A percentile compares a stretch with the other conserved stretches of the same genome.
Conservation (phyloP, 2,113 vertebrate species). For the Gavialis gangeticus region DNA sequence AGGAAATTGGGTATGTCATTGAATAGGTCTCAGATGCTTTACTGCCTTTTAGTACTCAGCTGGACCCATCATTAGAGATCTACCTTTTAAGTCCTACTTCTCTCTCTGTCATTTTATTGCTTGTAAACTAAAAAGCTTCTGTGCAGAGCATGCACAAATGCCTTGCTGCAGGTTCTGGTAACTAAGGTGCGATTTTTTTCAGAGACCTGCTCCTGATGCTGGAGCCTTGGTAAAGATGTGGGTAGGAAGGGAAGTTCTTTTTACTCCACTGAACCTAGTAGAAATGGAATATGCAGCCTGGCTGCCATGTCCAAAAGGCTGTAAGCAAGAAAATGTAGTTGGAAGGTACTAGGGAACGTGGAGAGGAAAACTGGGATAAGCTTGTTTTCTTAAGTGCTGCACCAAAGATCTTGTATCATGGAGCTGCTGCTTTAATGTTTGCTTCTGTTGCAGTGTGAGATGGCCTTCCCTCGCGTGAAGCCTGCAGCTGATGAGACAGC, state of each 20-base stretch:
- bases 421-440: background rate
- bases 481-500: slow-evolving; percentile 89
- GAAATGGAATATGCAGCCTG: background rate
- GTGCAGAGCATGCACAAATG: background rate
- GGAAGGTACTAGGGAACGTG: accelerated
- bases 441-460: slow-evolving; percentile 87
- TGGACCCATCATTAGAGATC: accelerated
- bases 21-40: too few species aligned
- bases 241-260: background rate
- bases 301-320: background rate
- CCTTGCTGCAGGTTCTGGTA: accelerated
- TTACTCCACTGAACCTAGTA: accelerated
- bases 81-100: background rate
- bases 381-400: background rate
- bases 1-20: too few species aligned
- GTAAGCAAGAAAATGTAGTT: accelerated
- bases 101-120: background rate
- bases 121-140: accelerated
- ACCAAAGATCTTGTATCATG: background rate
- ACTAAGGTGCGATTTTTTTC: background rate
- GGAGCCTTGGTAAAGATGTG: accelerated
- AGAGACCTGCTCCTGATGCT: background rate
- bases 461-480: slow-evolving; percentile 97
- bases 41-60: background rate
- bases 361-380: accelerated